Base-by-base conservation (phyloP, 2,888 invertebrate species). In the Luffia ferchaultella region DNA sequence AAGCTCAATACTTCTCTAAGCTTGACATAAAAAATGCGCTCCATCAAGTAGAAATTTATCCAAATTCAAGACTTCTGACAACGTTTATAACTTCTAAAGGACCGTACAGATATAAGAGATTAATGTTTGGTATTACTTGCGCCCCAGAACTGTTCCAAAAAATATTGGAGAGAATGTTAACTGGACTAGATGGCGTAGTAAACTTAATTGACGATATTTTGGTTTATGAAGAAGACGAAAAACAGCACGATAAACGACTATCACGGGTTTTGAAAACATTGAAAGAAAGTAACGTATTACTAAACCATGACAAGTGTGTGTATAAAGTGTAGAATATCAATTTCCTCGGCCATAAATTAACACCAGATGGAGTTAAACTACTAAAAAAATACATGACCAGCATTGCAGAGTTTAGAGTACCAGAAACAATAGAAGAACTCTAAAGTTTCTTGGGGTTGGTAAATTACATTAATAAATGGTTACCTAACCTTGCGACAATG, bases 81-180 rank as follows among this genome's bases (percentile, higher is more conserved):
- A n/a, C n/a, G n/a, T n/a, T n/a, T n/a, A n/a, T n/a, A n/a, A n/a
- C n/a, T n/a, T n/a, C n/a, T n/a, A n/a, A n/a, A n/a, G n/a, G n/a
- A n/a, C n/a, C n/a, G n/a, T n/a, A n/a, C n/a, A n/a, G n/a, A n/a
- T n/a, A n/a, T n/a, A n/a, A n/a, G n/a, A n/a, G n/a, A n/a, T n/a
- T n/a, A n/a, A n/a, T n/a, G n/a, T 73, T 72, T 52, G 70, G 70
- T 0, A 64, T 76, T 12, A 60, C 59, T 1, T 70, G 70, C 47
- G 79, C 79, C 2, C 67, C 70, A 0, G 78, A 76, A 58, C 57
- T 70, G 1, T 77, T 72, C 53, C 70, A 76, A 58, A 68, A 73
- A 58, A 61, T 60, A 1, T 51, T 77, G 20, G 65, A 67, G 52
- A 55, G 57, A 53, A 60, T 73, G 9, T 47, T 76, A 2, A 30